A percentile compares a stretch with the other conserved stretches of the same genome.
Evolutionary conservation across 2,797 vertebrate species (phyloP).

Genomic region (Pogoniulus pusillus): DNA sequence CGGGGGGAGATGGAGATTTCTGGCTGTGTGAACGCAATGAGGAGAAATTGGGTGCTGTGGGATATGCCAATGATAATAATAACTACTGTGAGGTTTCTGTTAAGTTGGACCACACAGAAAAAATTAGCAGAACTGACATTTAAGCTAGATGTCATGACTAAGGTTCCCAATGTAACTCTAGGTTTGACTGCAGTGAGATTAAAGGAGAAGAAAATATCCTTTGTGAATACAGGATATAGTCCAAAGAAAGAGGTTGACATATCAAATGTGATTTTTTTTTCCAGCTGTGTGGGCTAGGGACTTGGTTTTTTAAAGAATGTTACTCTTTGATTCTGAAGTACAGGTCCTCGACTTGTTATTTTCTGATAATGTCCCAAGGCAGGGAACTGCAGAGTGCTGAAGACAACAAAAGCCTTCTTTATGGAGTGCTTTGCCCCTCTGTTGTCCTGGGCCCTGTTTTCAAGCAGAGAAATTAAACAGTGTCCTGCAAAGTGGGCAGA

Average conservation of each 20-base stretch:
- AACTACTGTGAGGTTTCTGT: not conserved
- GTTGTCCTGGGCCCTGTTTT: not conserved
- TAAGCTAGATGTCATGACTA: not conserved
- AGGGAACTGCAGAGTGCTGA: not conserved
- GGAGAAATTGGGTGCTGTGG: not conserved
- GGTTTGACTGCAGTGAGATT: not conserved
- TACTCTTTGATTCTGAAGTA: not conserved
- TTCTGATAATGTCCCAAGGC: not conserved
- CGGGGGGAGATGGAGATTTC: not conserved
- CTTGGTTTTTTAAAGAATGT: not conserved
- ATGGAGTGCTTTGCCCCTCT: not conserved
- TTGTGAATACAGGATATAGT: not conserved
- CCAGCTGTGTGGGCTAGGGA: not conserved
- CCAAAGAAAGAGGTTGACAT: not conserved
- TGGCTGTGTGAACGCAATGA: not conserved
- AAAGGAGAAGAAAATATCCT: not conserved
- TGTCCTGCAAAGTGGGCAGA: not conserved
- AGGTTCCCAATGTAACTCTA: not conserved
- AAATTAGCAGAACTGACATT: not conserved
- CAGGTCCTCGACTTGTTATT: not conserved
- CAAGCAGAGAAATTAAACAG: not conserved
- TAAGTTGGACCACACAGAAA: not conserved
- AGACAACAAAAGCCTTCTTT: not conserved
- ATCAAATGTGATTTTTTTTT: not conserved
- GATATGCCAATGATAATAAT: not conserved